A percentile compares a stretch with the other conserved stretches of the same genome.
Conservation (phyloP, 2,797 vertebrate genomes). For the Linurgus olivaceus region DNA sequence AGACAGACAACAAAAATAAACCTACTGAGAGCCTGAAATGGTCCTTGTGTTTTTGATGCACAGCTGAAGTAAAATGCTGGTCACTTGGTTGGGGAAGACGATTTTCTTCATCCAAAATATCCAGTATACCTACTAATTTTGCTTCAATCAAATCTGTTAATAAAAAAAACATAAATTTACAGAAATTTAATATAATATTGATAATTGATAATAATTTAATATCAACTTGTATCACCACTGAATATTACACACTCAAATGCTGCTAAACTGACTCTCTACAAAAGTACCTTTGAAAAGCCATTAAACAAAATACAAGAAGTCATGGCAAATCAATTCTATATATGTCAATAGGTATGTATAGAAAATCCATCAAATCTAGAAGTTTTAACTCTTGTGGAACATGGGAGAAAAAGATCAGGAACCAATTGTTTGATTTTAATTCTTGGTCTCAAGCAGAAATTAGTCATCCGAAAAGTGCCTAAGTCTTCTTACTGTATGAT, state of each 20-base stretch:
- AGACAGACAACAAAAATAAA: conserved; percentile 17
- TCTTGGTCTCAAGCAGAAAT: background rate
- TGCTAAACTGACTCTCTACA: background rate
- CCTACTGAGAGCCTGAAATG: conserved; percentile 95
- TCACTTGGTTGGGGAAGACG: conserved; percentile 95
- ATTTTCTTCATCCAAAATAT: conserved; percentile 98
- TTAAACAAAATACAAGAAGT: background rate
- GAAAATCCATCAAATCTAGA: background rate
- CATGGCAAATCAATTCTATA: background rate
- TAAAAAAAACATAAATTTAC: background rate
- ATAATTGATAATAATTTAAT: too few relatives aligned
- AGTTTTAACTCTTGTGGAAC: background rate
- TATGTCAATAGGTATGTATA: background rate
- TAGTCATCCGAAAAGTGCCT: background rate
- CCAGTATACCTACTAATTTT: conserved; percentile 90
- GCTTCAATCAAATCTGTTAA: conserved; percentile 93
- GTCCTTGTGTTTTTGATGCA: conserved; percentile 93
- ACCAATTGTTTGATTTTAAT: fast-evolving
- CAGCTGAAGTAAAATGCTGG: conserved; percentile 91
- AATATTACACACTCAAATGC: background rate
- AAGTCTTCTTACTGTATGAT: background rate
- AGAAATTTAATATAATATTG: background rate
- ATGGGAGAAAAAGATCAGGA: background rate
- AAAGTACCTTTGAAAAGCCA: background rate
- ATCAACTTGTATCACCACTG: background rate